Base-by-base conservation (phyloP, 2,797 vertebrate genomes). In the Spinibarbus caldwelli region DNA sequence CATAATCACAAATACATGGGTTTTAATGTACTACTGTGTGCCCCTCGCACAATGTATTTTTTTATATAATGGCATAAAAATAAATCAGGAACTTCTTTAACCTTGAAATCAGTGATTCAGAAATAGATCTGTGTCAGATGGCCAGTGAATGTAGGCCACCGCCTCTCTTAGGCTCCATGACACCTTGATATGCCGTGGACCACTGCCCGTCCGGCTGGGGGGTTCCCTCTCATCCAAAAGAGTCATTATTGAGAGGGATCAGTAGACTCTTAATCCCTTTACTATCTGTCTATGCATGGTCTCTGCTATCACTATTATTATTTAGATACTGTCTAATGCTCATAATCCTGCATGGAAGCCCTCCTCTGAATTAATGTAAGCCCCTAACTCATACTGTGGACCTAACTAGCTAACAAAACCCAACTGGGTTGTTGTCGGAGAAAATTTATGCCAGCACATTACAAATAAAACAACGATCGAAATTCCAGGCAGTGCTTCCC, bases 241-340 rank as follows among this genome's bases (percentile, higher is more conserved):
- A 86, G 85, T 54, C 73, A 80, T 85, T 80, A 90, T 91, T 91
- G 89, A 45, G 73, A 87, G 86, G 85, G 85, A 91, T 88, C 90
- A 91, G 88, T 87, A 84, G 89, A 88, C 87, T 92, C 78, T 75
- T 90, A 91, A 93, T 91, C n/a, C 88, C 91, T 87, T 83, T 88
- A 90, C 84, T 87, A 87, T 89, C 88, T 89, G 82, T 90, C 87
- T 73, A 67, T 86, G 87, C 84, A 79, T 49, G 77, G 90, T 90
- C 91, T 92, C 88, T 80, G 88, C 80, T 88, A 85, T 86, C 91
- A 88, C 64, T 87, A 81, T 91, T 94, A 93, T 88, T 89, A 87
- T 92, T 94, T 91, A 91, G 82, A 94, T 93, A 92, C 91, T 89
- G 86, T 92, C 89, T 93, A 94, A 94, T 92, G 92, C 86, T 88